These are phyloP conservation scores for Agrochola lota DNA, from an alignment of 2,888 invertebrate genomes.

Conservation along the genomic window DNA sequence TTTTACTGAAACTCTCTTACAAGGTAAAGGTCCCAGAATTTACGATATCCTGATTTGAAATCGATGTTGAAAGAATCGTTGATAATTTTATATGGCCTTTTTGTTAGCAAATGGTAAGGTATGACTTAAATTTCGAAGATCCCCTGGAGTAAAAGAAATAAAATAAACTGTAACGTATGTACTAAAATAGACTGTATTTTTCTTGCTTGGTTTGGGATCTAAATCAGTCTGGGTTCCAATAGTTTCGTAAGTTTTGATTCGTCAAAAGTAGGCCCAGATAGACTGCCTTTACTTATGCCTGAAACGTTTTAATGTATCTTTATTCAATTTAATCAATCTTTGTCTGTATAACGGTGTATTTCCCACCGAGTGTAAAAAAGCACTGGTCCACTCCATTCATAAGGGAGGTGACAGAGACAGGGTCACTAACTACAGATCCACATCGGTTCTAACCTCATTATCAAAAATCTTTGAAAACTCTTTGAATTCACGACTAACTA, in stretches of 20 bases:
- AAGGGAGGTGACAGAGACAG: no score
- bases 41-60: slow-evolving; percentile 52
- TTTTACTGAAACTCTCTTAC: slow-evolving; percentile 49
- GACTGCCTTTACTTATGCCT: background rate
- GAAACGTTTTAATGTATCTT: background rate
- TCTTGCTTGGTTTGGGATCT: background rate
- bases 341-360: no score
- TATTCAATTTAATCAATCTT: no score
- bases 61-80: slow-evolving; percentile 16
- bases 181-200: background rate
- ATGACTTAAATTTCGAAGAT: slow-evolving; percentile 14
- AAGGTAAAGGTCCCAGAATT: slow-evolving; percentile 32
- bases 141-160: background rate
- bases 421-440: no score
- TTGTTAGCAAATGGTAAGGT: slow-evolving; percentile 16
- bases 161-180: background rate
- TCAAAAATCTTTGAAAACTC: no score
- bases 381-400: no score
- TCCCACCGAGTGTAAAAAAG: no score
- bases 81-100: slow-evolving; percentile 33
- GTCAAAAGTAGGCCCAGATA: background rate
- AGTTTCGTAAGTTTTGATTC: background rate
- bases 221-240: background rate
- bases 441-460: no score
- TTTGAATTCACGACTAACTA: no score